Conservation (phyloP, 1,140 invertebrate genomes). For the Lasioglossum albipes region DNA sequence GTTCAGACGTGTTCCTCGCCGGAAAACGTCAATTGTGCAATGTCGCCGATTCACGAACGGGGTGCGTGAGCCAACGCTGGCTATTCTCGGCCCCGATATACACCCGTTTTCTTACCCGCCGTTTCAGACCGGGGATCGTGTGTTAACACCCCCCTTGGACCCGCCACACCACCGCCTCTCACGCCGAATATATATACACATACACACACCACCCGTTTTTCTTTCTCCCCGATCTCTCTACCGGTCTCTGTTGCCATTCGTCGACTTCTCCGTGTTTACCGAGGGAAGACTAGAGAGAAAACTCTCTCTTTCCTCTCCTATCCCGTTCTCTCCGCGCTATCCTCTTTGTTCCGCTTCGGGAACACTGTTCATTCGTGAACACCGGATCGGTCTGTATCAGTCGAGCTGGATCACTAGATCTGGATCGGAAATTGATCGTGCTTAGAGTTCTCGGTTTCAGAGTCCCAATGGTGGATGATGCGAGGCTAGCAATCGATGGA, state of each 20-base stretch:
- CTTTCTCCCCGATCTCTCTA: not conserved
- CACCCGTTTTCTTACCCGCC: not conserved
- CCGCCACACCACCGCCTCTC: not conserved
- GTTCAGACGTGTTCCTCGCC: not conserved
- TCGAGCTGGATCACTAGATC: too few relatives aligned
- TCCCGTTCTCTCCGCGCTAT: not conserved
- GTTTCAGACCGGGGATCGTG: not conserved
- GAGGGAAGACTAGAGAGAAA: not conserved
- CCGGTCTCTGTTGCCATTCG: not conserved
- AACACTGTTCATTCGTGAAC: too few relatives aligned
- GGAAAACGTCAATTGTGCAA: conserved; percentile 24
- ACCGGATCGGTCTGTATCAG: too few relatives aligned
- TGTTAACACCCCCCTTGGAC: not conserved
- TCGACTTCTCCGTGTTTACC: conserved; percentile 22
- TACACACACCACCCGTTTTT: too few relatives aligned
- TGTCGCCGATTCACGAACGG: conserved; percentile 19
- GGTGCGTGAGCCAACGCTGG: conserved; percentile 20
- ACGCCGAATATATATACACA: not conserved
- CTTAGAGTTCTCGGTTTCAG: too few relatives aligned
- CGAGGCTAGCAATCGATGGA: too few relatives aligned
- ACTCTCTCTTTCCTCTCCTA: too few relatives aligned
- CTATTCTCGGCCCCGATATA: conserved; percentile 15
- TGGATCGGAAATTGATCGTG: too few relatives aligned
- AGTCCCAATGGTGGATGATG: too few relatives aligned
- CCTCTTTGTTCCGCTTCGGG: conserved; percentile 3